phyloP scores from a whole-genome alignment of 2,113 vertebrate species.

The Brachypteracias leptosomus region DNA sequence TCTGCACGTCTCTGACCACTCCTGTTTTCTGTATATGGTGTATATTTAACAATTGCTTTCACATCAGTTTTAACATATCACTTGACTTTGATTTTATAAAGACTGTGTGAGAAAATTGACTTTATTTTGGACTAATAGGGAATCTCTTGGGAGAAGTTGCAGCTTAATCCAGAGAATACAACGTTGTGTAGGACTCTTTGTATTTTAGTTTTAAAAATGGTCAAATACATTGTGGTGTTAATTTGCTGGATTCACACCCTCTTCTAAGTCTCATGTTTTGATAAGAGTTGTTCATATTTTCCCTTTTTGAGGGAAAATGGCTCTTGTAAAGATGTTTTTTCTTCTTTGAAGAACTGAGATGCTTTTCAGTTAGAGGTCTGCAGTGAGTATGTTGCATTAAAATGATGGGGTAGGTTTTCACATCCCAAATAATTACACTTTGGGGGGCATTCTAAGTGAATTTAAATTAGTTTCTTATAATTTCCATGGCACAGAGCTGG shows the following conservation, averaged over 20 bases:
- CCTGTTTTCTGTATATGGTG: neutral
- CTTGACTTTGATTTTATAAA: neutral
- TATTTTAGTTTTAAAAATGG: neutral
- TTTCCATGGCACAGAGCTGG: neutral
- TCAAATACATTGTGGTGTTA: neutral
- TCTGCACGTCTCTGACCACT: neutral
- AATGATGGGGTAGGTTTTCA: neutral
- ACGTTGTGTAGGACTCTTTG: neutral
- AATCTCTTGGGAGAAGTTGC: neutral
- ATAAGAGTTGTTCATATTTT: neutral
- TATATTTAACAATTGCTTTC: neutral
- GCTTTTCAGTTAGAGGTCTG: neutral
- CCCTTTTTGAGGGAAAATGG: neutral
- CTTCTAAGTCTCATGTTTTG: neutral
- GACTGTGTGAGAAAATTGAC: neutral
- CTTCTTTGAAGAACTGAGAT: neutral
- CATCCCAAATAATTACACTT: neutral
- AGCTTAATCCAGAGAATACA: neutral
- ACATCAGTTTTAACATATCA: neutral
- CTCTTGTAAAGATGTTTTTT: neutral
- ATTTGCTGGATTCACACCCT: neutral
- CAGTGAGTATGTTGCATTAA: neutral
- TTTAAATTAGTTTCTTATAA: neutral
- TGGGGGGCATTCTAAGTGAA: neutral
- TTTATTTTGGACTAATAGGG: neutral